Conservation (phyloP, 2,888 invertebrate genomes). For the Meiosimyza decipiens region DNA sequence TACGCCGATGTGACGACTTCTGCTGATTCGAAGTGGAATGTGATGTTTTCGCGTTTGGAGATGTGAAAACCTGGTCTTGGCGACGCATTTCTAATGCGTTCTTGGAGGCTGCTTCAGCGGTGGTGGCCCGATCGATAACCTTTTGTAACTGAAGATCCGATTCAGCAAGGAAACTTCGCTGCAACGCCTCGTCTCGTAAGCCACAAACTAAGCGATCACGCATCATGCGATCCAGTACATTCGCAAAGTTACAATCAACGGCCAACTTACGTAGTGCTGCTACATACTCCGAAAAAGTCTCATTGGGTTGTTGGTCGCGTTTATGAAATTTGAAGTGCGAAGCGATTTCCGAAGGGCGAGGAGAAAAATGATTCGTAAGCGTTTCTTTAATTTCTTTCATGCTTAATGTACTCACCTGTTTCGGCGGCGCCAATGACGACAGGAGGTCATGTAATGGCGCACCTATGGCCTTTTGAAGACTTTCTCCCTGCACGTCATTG, state of each 20-base stretch:
- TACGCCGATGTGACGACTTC: conserved; percentile 18
- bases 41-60: conserved; percentile 15
- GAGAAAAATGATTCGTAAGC: no score
- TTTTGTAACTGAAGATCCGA: conserved; percentile 33
- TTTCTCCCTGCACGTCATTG: conserved; percentile 35
- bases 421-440: conserved; percentile 42
- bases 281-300: conserved; percentile 38
- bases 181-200: conserved; percentile 37
- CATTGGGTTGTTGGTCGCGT: conserved; percentile 39
- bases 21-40: conserved; percentile 34
- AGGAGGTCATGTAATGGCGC: conserved; percentile 41
- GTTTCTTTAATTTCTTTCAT: no score
- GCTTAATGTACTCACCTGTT: neutral
- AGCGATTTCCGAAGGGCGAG: conserved; percentile 37
- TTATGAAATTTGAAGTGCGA: conserved; percentile 40
- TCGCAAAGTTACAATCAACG: no score
- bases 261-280: conserved; percentile 37
- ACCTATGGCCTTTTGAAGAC: conserved; percentile 37
- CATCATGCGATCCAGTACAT: conserved; percentile 39
- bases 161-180: conserved; percentile 37
- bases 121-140: conserved; percentile 35
- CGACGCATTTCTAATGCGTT: no score
- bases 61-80: neutral
- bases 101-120: neutral
- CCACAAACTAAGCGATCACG: conserved; percentile 43